Percentiles rank a stretch among this genome's conserved stretches.
Conservation (phyloP, 1,140 invertebrate species). For the Drosophila pectinifera region DNA sequence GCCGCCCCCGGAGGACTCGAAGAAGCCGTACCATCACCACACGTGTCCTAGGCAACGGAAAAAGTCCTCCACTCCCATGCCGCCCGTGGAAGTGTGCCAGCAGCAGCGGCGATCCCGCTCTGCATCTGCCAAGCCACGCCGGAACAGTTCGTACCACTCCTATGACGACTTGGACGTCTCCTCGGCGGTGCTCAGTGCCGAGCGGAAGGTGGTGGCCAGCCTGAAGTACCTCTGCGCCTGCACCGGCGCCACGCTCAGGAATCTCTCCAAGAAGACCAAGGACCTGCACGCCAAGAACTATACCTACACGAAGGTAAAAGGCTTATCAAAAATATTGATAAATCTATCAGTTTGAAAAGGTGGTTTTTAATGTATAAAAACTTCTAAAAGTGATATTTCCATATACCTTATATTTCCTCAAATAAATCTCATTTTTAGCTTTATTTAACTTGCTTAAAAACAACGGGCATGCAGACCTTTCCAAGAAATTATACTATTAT, state of each 20-base stretch:
- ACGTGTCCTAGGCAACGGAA: conserved; percentile 68
- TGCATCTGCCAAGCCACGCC: conserved; percentile 58
- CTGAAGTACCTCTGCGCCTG: conserved; percentile 80
- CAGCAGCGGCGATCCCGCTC: conserved; percentile 54
- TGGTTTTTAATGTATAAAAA: neutral
- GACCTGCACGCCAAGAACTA: conserved; percentile 82
- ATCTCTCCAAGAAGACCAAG: conserved; percentile 82
- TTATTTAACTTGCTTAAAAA: neutral
- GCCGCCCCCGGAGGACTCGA: conserved; percentile 16
- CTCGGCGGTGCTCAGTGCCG: conserved; percentile 66
- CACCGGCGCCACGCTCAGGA: conserved; percentile 77
- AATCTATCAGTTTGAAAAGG: neutral
- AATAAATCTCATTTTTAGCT: neutral
- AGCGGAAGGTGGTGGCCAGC: conserved; percentile 79
- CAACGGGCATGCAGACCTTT: no score
- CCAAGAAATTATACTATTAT: no score
- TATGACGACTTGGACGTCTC: conserved; percentile 75
- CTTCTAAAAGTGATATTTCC: neutral
- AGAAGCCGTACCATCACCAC: conserved; percentile 61
- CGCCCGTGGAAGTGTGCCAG: conserved; percentile 40
- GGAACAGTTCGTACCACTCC: conserved; percentile 79
- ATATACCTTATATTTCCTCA: no score
- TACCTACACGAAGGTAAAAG: conserved; percentile 80
- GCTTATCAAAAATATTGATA: neutral
- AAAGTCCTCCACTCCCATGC: conserved; percentile 39